Conservation (phyloP, 2,888 invertebrate species). For the Ptycholaimellus sp. region DNA sequence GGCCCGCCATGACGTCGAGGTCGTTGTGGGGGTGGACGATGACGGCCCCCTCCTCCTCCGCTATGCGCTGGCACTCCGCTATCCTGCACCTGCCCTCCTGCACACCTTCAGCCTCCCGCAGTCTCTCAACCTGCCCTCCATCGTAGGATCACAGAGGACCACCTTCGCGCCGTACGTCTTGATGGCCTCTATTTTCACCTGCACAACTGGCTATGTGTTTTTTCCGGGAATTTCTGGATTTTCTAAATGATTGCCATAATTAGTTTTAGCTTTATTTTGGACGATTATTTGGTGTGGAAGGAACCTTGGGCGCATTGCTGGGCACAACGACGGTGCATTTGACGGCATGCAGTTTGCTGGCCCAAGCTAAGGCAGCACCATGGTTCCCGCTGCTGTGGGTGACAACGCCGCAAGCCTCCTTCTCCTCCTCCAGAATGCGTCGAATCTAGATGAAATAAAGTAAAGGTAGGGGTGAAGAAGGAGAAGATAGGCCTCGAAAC, state of each 20-base stretch:
- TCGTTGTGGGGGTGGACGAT: conserved; percentile 28
- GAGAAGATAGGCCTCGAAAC: conserved; percentile 7
- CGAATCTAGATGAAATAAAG: conserved; percentile 1
- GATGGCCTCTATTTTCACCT: conserved; percentile 24
- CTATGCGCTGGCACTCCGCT: conserved; percentile 19
- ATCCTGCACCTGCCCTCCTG: conserved; percentile 11
- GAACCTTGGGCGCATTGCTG: too few species aligned
- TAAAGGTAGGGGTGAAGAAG: not conserved
- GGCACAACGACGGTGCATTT: too few species aligned
- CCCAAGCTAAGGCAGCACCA: too few species aligned
- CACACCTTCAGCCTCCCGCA: too few species aligned
- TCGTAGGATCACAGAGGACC: conserved; percentile 25
- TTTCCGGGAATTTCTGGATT: not conserved
- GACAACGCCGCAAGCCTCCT: conserved; percentile 1
- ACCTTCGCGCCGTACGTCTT: conserved; percentile 26
- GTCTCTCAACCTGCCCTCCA: conserved; percentile 13
- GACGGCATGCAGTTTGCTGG: too few species aligned
- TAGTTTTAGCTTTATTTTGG: too few species aligned
- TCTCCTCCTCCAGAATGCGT: not conserved
- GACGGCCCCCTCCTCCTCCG: conserved; percentile 16
- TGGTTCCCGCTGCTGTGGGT: conserved; percentile 1
- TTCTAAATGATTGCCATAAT: not conserved
- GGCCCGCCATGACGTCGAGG: conserved; percentile 28
- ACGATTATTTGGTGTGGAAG: too few species aligned
- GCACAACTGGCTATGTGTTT: not conserved